Evolutionary conservation across 2,888 invertebrate species (phyloP).

Genomic region (Tetramorium bicarinatum): DNA sequence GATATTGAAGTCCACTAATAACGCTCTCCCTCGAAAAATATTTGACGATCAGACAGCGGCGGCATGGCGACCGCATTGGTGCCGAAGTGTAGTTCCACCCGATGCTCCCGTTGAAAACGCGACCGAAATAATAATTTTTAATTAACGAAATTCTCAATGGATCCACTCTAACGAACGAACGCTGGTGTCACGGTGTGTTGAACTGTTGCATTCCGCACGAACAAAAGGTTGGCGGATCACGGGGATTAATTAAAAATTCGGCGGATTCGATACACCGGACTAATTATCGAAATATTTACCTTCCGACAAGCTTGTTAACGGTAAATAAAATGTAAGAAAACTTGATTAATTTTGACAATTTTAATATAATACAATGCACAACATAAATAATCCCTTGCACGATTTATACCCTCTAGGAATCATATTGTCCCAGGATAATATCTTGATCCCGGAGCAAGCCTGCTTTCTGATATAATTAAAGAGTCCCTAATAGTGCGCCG

Average conservation of each 20-base stretch:
- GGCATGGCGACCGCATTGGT: slow-evolving; percentile 17
- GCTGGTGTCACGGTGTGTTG: background rate
- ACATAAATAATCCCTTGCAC: background rate
- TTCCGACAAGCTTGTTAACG: background rate
- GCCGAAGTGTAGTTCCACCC: slow-evolving; percentile 5
- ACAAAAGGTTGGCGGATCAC: slow-evolving; percentile 18
- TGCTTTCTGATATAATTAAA: slow-evolving; percentile 34
- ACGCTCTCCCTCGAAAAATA: slow-evolving; percentile 62
- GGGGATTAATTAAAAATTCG: slow-evolving; percentile 45
- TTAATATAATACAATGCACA: background rate
- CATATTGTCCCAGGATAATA: background rate
- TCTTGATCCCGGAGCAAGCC: background rate
- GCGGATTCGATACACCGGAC: background rate
- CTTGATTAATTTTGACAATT: background rate
- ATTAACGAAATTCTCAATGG: slow-evolving; percentile 43
- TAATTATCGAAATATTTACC: slow-evolving; percentile 34
- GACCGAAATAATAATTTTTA: slow-evolving; percentile 39
- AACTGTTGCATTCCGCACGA: slow-evolving; percentile 3
- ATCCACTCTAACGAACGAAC: slow-evolving; percentile 33
- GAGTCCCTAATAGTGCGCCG: slow-evolving; percentile 31
- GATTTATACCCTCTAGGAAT: background rate
- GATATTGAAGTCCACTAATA: slow-evolving; percentile 75
- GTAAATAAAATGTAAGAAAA: slow-evolving; percentile 14
- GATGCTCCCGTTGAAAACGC: slow-evolving; percentile 2
- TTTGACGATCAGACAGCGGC: slow-evolving; percentile 38